Evolutionary conservation across 2,797 vertebrate species (phyloP).

Genomic region (Oryzias dopingdopingensis): DNA sequence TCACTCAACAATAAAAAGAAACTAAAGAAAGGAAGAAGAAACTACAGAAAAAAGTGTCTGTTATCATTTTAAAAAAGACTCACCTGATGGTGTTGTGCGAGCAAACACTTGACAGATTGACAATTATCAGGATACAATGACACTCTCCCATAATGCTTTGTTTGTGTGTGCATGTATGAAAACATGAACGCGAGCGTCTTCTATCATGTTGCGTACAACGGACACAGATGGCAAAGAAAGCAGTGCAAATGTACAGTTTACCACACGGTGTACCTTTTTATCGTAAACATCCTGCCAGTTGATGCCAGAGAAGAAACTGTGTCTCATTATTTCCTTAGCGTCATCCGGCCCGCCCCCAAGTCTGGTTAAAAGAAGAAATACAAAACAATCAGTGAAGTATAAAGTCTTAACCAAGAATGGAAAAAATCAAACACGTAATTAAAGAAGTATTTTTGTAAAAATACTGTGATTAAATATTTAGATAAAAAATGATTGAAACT

Average conservation of each 20-base stretch:
- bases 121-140: slow-evolving; percentile 49
- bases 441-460: not conserved
- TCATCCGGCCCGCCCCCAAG: slow-evolving; percentile 96
- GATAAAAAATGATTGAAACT: not conserved
- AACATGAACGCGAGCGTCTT: not conserved
- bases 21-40: not conserved
- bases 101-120: slow-evolving; percentile 24
- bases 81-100: slow-evolving; percentile 27
- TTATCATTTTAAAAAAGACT: slow-evolving; percentile 9
- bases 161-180: not conserved
- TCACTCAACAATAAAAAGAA: not conserved
- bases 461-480: not conserved
- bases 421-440: not conserved
- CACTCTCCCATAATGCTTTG: slow-evolving; percentile 44
- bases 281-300: slow-evolving; percentile 98
- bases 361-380: slow-evolving; percentile 61
- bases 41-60: not conserved
- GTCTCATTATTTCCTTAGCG: slow-evolving; percentile 97
- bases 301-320: slow-evolving; percentile 93
- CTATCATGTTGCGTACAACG: not conserved
- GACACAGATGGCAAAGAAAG: not conserved
- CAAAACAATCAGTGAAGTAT: not conserved
- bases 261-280: slow-evolving; percentile 86
- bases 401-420: not conserved
- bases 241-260: not conserved